Evolutionary conservation across 2,113 vertebrate genomes (phyloP).

Genomic region (Podiceps cristatus): DNA sequence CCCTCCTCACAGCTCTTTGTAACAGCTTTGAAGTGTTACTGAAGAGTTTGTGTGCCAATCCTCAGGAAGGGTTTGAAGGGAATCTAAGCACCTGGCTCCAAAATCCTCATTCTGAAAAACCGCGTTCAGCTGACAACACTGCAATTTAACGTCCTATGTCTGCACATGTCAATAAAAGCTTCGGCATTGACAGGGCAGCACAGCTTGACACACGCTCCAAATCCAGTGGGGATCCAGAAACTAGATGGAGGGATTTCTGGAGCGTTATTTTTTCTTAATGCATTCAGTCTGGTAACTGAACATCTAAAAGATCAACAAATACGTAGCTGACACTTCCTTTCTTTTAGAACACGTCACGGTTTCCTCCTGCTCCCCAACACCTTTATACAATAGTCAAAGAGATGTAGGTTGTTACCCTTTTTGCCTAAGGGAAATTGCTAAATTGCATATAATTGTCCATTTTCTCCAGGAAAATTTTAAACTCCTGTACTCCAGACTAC

Average conservation of each 20-base stretch:
- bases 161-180: background rate
- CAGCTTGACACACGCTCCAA: background rate
- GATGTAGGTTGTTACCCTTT: background rate
- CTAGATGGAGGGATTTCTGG: background rate
- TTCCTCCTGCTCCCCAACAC: background rate
- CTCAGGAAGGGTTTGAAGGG: background rate
- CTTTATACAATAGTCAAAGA: background rate
- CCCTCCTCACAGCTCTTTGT: background rate
- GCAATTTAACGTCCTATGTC: background rate
- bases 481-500: background rate
- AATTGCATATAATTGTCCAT: background rate
- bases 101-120: background rate
- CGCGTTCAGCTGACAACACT: background rate
- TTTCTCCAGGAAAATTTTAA: background rate
- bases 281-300: background rate
- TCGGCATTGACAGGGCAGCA: background rate
- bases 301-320: background rate
- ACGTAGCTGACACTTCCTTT: background rate
- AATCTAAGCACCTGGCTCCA: background rate
- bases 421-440: background rate
- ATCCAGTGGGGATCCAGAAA: background rate
- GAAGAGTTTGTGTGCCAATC: background rate
- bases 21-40: background rate
- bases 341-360: background rate
- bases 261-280: background rate